These are phyloP conservation scores for Hyles euphorbiae DNA, from an alignment of 1,140 invertebrate genomes.

Conservation along the genomic window DNA sequence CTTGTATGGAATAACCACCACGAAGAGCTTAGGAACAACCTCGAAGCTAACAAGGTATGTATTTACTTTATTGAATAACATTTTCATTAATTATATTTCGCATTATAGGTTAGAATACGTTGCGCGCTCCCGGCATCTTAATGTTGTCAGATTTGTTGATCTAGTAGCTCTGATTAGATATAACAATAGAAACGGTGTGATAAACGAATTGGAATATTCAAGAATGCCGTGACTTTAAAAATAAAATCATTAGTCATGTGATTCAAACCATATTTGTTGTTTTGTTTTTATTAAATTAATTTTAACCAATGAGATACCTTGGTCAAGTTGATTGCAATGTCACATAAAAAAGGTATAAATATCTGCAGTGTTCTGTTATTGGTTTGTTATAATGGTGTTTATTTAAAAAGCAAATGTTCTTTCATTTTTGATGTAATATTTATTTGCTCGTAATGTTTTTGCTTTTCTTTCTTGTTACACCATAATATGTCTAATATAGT, in stretches of 20 bases:
- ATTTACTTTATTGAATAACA: not conserved
- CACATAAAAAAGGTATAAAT: not conserved
- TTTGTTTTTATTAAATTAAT: too few relatives aligned
- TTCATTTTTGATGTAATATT: not conserved
- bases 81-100: not conserved
- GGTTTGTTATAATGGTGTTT: not conserved
- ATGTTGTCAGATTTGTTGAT: too few relatives aligned
- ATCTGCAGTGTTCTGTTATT: not conserved
- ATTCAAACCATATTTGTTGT: too few relatives aligned
- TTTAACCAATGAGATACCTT: too few relatives aligned
- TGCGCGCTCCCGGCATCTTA: not conserved
- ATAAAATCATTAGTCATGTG: too few relatives aligned
- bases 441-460: too few relatives aligned
- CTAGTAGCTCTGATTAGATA: too few relatives aligned
- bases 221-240: too few relatives aligned
- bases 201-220: too few relatives aligned
- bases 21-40: constrained; percentile 39
- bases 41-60: constrained; percentile 49
- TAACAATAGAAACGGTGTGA: too few relatives aligned
- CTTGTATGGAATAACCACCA: constrained; percentile 61
- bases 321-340: not conserved
- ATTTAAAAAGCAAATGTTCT: not conserved
- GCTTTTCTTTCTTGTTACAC: too few relatives aligned
- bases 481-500: too few relatives aligned
- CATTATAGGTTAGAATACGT: not conserved